phyloP scores from a whole-genome alignment of 2,113 vertebrate genomes.

The Jaculus jaculus region DNA sequence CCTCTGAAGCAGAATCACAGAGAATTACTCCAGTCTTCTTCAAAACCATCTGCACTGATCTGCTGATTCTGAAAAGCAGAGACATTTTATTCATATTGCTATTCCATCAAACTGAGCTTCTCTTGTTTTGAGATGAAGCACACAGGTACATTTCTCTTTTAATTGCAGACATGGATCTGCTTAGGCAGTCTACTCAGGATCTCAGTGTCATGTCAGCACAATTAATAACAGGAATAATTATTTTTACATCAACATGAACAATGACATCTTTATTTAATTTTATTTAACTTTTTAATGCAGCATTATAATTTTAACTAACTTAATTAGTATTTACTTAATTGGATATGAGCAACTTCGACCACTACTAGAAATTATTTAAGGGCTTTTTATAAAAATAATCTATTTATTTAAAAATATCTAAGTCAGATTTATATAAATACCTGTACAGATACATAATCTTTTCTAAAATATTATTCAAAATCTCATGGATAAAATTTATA shows the following conservation, averaged over 20 bases:
- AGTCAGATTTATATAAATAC: not conserved
- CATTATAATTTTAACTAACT: not conserved
- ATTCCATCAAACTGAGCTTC: not conserved
- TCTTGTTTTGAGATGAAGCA: not conserved
- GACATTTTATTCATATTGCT: slow-evolving; percentile 54
- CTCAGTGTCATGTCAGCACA: not conserved
- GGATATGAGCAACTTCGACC: not conserved
- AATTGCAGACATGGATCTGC: not conserved
- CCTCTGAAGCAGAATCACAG: not conserved
- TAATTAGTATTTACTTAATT: slow-evolving; percentile 15
- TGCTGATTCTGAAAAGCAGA: slow-evolving; percentile 36
- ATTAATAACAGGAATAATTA: slow-evolving; percentile 24
- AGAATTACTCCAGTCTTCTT: not conserved
- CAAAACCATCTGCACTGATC: not conserved
- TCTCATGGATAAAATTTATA: not conserved
- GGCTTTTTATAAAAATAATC: not conserved
- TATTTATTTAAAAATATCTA: not conserved
- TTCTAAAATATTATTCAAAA: not conserved
- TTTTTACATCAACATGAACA: not conserved
- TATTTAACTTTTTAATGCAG: not conserved
- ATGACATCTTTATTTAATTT: not conserved
- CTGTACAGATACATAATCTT: not conserved
- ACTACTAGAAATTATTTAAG: not conserved
- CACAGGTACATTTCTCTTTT: not conserved
- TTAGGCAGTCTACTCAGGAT: not conserved